These are phyloP conservation scores for Campylorhamphus procurvoides DNA, from an alignment of 2,113 vertebrate species.

Conservation along the genomic window DNA sequence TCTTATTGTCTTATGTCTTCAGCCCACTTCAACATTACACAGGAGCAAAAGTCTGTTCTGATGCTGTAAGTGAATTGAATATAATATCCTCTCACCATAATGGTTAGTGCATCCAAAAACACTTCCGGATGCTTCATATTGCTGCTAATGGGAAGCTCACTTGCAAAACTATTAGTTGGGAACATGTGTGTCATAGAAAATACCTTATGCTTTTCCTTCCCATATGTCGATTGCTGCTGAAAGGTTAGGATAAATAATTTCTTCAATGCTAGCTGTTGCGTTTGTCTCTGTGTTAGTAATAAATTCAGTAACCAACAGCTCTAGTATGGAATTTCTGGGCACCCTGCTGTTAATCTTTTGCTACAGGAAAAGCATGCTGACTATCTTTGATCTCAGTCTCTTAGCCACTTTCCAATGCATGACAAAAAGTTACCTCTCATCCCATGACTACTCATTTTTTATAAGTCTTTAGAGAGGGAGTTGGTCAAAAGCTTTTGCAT, in stretches of 20 bases:
- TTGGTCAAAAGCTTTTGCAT: slow-evolving; percentile 16
- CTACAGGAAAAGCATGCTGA: neutral
- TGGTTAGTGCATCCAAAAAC: neutral
- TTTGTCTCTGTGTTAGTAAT: neutral
- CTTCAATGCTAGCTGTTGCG: neutral
- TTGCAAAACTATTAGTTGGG: neutral
- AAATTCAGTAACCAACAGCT: neutral
- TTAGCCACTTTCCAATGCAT: neutral
- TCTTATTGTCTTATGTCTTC: neutral
- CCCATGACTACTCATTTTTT: neutral
- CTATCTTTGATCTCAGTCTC: slow-evolving; percentile 7
- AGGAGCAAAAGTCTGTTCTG: neutral
- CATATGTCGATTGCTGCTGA: neutral
- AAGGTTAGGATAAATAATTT: neutral
- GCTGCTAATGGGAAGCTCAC: neutral
- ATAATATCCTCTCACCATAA: neutral
- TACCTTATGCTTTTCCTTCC: neutral
- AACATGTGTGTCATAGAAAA: neutral
- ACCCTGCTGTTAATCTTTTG: neutral
- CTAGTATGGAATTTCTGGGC: neutral
- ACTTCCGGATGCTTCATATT: neutral
- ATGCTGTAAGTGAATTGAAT: neutral
- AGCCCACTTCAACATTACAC: neutral
- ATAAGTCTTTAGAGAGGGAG: neutral
- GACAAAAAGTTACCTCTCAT: neutral